Conservation (phyloP, 2,113 vertebrate genomes). For the Clarias batrachus region DNA sequence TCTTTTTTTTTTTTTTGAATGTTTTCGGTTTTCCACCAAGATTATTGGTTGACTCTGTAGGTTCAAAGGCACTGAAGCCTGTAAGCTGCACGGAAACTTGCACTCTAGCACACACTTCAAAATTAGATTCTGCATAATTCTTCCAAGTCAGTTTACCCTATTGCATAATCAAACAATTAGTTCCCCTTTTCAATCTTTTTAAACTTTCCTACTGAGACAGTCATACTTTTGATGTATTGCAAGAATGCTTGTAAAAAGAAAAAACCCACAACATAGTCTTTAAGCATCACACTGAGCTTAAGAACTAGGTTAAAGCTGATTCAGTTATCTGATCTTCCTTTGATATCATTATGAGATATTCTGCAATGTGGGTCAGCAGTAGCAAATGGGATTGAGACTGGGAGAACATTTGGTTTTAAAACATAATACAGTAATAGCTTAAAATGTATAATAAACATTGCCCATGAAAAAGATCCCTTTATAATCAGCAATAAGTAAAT, state of each 20-base stretch:
- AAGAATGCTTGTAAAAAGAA: constrained; percentile 5
- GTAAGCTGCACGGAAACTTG: neutral
- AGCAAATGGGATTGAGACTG: neutral
- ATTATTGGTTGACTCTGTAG: neutral
- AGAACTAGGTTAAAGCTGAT: neutral
- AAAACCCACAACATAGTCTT: neutral
- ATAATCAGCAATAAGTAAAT: neutral
- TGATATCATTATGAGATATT: neutral
- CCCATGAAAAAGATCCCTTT: neutral
- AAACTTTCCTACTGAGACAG: neutral
- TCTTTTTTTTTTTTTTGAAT: neutral
- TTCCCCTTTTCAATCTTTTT: neutral
- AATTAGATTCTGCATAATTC: neutral
- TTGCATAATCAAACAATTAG: neutral
- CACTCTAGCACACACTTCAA: neutral
- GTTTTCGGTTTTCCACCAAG: neutral
- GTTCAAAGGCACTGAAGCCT: neutral
- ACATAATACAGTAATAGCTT: neutral
- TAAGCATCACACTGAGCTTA: neutral
- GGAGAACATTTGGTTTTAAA: neutral
- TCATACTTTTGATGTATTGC: neutral
- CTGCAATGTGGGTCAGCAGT: neutral
- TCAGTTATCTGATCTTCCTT: neutral
- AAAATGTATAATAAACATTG: neutral
- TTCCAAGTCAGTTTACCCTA: neutral